Percentiles rank a stretch among this genome's conserved stretches.
These are phyloP conservation scores for Gobius niger DNA, from an alignment of 2,113 vertebrate genomes.

Conservation along the genomic window DNA sequence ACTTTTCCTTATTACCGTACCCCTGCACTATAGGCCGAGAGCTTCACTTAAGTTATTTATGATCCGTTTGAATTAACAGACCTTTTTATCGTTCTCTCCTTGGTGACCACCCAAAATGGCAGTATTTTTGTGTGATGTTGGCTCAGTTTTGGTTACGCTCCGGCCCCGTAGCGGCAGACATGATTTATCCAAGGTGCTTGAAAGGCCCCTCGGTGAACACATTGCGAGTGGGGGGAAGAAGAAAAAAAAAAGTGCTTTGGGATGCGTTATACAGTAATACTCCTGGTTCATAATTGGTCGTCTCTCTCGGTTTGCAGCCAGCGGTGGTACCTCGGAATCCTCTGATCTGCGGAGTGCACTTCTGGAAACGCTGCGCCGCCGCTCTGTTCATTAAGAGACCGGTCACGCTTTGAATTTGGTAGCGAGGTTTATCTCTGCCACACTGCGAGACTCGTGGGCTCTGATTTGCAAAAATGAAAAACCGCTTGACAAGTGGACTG, in stretches of 20 bases:
- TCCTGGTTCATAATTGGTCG: constrained; percentile 42
- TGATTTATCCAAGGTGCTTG: constrained; percentile 33
- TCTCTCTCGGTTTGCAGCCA: constrained; percentile 29
- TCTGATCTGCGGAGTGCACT: constrained; percentile 36
- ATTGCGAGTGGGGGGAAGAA: too few species aligned
- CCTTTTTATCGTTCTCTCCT: background rate
- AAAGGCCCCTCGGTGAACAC: constrained; percentile 14
- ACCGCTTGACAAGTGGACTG: background rate
- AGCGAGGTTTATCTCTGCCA: constrained; percentile 19
- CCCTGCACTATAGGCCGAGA: background rate
- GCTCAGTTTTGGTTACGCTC: constrained; percentile 8
- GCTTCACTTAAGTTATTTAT: background rate
- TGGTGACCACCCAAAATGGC: background rate
- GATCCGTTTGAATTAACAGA: background rate
- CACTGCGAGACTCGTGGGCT: background rate
- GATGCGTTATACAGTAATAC: constrained; percentile 31
- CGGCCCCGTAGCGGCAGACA: constrained; percentile 12
- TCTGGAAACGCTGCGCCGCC: constrained; percentile 22
- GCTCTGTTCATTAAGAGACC: constrained; percentile 20
- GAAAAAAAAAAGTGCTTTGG: too few species aligned
- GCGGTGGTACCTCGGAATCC: constrained; percentile 26
- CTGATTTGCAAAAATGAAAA: constrained; percentile 9
- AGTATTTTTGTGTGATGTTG: background rate
- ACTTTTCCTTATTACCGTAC: too few species aligned
- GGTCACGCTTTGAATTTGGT: constrained; percentile 26